Conservation (phyloP, 2,888 invertebrate species). For the Phengaris alcon region DNA sequence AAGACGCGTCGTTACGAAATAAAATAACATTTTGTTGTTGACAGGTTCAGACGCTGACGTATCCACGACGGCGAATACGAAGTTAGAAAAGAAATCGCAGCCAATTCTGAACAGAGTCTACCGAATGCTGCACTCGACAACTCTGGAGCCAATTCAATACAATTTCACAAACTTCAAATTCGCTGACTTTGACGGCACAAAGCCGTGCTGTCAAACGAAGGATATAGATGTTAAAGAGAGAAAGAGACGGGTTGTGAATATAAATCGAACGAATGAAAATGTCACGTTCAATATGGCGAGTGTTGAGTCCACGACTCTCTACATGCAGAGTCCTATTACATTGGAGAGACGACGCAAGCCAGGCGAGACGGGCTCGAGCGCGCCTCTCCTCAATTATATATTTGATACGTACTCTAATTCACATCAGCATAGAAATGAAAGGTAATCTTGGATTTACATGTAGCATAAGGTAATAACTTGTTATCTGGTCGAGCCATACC, state of each 20-base stretch:
- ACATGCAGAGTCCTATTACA: conserved; percentile 47
- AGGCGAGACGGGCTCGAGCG: conserved; percentile 68
- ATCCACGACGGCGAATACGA: conserved; percentile 52
- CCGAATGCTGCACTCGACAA: conserved; percentile 62
- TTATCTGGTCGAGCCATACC: too few species aligned
- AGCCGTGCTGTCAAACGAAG: conserved; percentile 46
- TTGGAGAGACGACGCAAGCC: conserved; percentile 61
- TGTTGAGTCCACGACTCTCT: conserved; percentile 44
- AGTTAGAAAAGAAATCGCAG: conserved; percentile 47
- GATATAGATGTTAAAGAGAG: conserved; percentile 48
- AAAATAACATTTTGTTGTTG: conserved; percentile 30
- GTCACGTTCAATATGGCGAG: conserved; percentile 41
- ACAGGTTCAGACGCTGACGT: conserved; percentile 67
- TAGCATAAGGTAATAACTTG: too few species aligned
- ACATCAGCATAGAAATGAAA: conserved; percentile 69
- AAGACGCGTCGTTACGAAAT: neutral
- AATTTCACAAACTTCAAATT: conserved; percentile 18
- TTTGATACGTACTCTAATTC: conserved; percentile 71
- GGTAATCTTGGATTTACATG: conserved; percentile 50
- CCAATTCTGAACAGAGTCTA: conserved; percentile 69
- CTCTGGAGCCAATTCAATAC: conserved; percentile 37
- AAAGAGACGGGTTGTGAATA: conserved; percentile 57
- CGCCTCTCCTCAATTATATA: conserved; percentile 70
- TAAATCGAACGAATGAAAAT: conserved; percentile 46
- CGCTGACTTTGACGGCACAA: conserved; percentile 31